Percentiles rank a stretch among this genome's conserved stretches.
These are phyloP conservation scores for Heterochromis multidens DNA, from an alignment of 2,113 vertebrate genomes.

Conservation along the genomic window DNA sequence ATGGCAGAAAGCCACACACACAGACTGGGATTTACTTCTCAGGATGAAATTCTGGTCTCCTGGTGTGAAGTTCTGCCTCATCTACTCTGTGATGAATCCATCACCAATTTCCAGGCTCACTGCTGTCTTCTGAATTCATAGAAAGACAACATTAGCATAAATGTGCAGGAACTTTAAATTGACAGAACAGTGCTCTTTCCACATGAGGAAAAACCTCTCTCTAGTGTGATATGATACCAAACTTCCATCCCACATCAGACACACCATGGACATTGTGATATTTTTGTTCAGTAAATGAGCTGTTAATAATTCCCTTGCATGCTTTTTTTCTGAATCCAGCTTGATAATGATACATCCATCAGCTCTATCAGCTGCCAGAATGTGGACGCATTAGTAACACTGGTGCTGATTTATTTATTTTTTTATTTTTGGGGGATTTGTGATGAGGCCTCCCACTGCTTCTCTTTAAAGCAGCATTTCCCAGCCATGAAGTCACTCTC, in stretches of 20 bases:
- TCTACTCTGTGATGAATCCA: constrained; percentile 58
- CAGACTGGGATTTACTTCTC: constrained; percentile 43
- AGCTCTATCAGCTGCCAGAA: constrained; percentile 2
- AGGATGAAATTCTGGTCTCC: constrained; percentile 48
- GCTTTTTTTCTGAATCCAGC: background rate
- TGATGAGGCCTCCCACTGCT: constrained; percentile 45
- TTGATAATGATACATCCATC: background rate
- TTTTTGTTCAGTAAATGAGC: constrained; percentile 14
- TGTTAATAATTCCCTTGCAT: constrained; percentile 30
- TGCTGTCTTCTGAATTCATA: constrained; percentile 36
- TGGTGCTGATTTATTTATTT: background rate
- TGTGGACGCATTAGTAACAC: background rate
- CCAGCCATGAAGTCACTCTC: constrained; percentile 27
- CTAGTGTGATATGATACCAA: background rate
- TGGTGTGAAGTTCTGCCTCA: constrained; percentile 57
- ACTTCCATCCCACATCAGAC: background rate
- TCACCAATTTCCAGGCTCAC: constrained; percentile 25
- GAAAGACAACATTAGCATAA: constrained; percentile 54
- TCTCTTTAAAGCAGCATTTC: constrained; percentile 31
- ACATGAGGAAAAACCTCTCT: background rate
- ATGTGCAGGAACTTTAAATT: constrained; percentile 23
- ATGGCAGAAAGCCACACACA: constrained; percentile 9
- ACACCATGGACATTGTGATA: background rate
- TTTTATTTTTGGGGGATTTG: background rate
- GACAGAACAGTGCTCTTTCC: background rate